Percentiles rank a stretch among this genome's conserved stretches.
phyloP scores from a whole-genome alignment of 2,888 invertebrate genomes.

The Yponomeuta plumbellus region DNA sequence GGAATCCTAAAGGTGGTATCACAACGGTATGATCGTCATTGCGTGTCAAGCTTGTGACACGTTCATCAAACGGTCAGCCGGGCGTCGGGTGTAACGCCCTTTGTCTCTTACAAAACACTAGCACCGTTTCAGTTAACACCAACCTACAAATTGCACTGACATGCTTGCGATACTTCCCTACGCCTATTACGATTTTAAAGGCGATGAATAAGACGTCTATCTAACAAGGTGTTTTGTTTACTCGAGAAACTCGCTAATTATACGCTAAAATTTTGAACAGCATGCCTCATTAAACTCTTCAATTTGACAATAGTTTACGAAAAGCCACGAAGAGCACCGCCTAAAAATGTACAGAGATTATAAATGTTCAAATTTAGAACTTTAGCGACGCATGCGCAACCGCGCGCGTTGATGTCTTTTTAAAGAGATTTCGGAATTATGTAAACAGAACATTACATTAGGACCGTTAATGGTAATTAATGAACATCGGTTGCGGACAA shows the following conservation, averaged over 20 bases:
- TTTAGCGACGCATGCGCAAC: not conserved
- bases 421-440: not conserved
- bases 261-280: not conserved
- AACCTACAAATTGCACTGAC: constrained; percentile 69
- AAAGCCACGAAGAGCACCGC: not conserved
- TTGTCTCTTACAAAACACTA: constrained; percentile 76
- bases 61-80: no score
- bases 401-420: constrained; percentile 6
- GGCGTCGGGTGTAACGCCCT: constrained; percentile 66
- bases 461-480: not conserved
- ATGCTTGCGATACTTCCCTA: constrained; percentile 45
- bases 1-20: no score
- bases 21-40: no score
- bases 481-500: not conserved
- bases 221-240: constrained; percentile 1
- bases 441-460: not conserved
- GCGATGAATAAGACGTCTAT: not conserved
- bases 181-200: not conserved
- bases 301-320: not conserved
- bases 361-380: not conserved
- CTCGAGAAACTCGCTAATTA: not conserved
- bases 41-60: no score
- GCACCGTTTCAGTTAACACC: constrained; percentile 75
- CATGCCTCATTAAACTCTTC: not conserved
- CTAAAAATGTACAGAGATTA: not conserved